These are phyloP conservation scores for Cyphomyrmex costatus DNA, from an alignment of 1,140 invertebrate species.

Conservation along the genomic window DNA sequence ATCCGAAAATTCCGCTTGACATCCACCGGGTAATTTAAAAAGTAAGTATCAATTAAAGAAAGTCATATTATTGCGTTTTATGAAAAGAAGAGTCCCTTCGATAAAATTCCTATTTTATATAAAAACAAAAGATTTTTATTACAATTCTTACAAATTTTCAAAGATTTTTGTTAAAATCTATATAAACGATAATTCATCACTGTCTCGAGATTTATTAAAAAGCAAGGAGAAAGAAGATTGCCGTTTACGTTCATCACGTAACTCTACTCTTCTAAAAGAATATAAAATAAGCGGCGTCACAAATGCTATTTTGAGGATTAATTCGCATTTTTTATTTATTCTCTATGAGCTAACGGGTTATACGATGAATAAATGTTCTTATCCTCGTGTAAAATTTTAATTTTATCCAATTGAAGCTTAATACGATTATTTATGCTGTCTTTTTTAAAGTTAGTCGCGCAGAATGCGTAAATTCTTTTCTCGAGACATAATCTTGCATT, in stretches of 20 bases:
- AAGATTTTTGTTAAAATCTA: neutral
- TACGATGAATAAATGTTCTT: neutral
- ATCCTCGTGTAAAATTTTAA: neutral
- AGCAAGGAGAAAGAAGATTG: neutral
- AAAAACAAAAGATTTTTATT: neutral
- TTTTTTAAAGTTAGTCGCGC: neutral
- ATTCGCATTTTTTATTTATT: neutral
- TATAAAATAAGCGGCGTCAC: neutral
- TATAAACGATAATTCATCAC: neutral
- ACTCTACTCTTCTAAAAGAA: neutral
- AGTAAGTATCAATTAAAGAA: conserved; percentile 8
- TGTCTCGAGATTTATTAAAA: neutral
- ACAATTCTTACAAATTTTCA: neutral
- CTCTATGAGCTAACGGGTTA: neutral
- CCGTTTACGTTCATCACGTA: neutral
- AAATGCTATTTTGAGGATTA: neutral
- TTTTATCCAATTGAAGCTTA: neutral
- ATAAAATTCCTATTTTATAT: neutral
- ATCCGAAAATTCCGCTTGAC: neutral
- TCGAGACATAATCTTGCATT: neutral
- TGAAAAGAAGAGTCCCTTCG: neutral
- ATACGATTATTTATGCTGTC: neutral
- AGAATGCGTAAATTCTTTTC: neutral
- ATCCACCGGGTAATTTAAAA: neutral
- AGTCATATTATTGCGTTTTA: neutral